These are phyloP conservation scores for Schizaphis graminum DNA, from an alignment of 2,888 invertebrate species.

Conservation along the genomic window DNA sequence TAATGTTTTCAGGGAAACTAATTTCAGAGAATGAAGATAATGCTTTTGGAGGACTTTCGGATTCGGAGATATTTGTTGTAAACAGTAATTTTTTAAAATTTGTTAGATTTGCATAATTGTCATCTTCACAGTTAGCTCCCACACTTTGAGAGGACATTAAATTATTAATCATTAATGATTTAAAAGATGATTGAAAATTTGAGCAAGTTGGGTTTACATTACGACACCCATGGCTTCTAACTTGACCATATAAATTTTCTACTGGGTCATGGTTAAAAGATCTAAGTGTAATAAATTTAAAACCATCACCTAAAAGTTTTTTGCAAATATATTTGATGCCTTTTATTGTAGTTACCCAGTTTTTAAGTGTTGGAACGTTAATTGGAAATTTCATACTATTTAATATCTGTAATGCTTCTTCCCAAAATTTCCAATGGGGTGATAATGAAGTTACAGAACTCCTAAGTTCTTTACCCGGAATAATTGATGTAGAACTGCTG, in stretches of 20 bases:
- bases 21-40: neutral
- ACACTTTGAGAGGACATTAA: constrained; percentile 15
- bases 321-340: constrained; percentile 10
- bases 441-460: constrained; percentile 1
- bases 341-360: neutral
- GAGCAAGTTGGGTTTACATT: neutral
- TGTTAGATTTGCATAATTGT: neutral
- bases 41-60: neutral
- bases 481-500: neutral
- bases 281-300: constrained; percentile 11
- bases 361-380: neutral
- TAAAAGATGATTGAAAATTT: neutral
- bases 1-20: neutral
- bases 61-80: neutral
- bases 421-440: constrained; percentile 22
- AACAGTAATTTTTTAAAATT: neutral
- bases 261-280: constrained; percentile 14
- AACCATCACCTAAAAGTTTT: neutral
- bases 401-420: neutral
- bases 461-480: constrained; percentile 1
- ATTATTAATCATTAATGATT: neutral
- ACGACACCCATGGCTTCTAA: neutral
- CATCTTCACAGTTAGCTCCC: neutral
- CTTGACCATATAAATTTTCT: constrained; percentile 28
- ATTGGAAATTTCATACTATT: constrained; percentile 33